phyloP scores from a whole-genome alignment of 2,113 vertebrate species.

The Dascyllus trimaculatus region DNA sequence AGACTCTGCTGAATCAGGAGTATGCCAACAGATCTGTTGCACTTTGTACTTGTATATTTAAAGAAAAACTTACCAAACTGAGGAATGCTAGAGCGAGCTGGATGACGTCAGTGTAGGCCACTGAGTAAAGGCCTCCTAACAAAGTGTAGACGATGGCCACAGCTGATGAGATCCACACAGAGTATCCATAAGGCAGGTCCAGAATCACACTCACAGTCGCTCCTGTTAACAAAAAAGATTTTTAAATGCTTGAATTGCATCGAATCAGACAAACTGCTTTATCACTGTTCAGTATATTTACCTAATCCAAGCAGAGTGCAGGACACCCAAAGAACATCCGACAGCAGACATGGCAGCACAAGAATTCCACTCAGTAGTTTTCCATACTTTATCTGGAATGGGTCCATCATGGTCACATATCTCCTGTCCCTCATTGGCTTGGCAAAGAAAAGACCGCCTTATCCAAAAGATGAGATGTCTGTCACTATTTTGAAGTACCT shows the following conservation, averaged over 20 bases:
- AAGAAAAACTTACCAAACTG: conserved; percentile 65
- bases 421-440: conserved; percentile 86
- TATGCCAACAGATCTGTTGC: too few species aligned
- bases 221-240: conserved; percentile 53
- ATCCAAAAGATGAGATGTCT: not conserved
- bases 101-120: conserved; percentile 79
- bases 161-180: conserved; percentile 69
- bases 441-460: conserved; percentile 86
- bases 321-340: conserved; percentile 87
- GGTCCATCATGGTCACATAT: conserved; percentile 87
- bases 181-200: conserved; percentile 58
- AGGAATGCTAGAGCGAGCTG: conserved; percentile 69
- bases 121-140: conserved; percentile 77
- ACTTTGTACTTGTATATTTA: too few species aligned
- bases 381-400: conserved; percentile 84
- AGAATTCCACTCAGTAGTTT: conserved; percentile 78
- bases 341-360: conserved; percentile 82
- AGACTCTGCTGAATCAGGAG: too few species aligned
- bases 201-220: conserved; percentile 75
- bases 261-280: not conserved
- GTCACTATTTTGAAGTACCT: not conserved
- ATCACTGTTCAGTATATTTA: conserved; percentile 52
- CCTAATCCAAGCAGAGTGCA: conserved; percentile 84
- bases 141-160: conserved; percentile 79
- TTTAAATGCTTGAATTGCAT: not conserved